Percentiles rank a stretch among this genome's conserved stretches.
Evolutionary conservation across 1,140 invertebrate genomes (phyloP).

Genomic region (Drosophila tropicalis): DNA sequence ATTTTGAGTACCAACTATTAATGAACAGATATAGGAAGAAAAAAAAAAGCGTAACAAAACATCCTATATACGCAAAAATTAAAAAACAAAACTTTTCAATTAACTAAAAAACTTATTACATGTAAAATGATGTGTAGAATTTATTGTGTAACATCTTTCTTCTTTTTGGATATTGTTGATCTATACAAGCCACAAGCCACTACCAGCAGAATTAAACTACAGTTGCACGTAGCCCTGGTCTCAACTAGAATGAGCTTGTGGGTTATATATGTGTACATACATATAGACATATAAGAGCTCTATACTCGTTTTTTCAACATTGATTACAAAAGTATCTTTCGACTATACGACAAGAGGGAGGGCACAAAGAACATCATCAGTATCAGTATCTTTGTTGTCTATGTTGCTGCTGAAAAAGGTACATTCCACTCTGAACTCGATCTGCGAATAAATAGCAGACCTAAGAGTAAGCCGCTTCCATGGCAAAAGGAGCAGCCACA

Average conservation of each 20-base stretch:
- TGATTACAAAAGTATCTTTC: conserved; percentile 57
- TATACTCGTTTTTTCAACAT: conserved; percentile 32
- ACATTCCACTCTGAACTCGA: conserved; percentile 51
- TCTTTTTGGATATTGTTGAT: not conserved
- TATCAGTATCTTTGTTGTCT: conserved; percentile 25
- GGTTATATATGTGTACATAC: not conserved
- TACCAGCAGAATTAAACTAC: not conserved
- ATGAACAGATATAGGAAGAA: not conserved
- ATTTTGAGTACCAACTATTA: not conserved
- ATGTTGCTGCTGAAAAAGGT: conserved; percentile 42
- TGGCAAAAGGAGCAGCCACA: conserved; percentile 16
- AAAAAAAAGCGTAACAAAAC: too few species aligned
- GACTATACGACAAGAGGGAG: conserved; percentile 21
- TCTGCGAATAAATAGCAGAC: conserved; percentile 50
- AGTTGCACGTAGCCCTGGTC: not conserved
- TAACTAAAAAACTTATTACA: too few species aligned
- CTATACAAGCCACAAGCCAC: not conserved
- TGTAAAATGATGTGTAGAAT: too few species aligned
- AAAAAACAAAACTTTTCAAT: too few species aligned
- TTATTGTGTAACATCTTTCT: too few species aligned
- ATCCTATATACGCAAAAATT: too few species aligned
- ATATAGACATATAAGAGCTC: conserved; percentile 11
- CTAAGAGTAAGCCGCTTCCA: conserved; percentile 57
- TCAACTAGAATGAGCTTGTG: not conserved
- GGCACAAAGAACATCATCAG: conserved; percentile 49